Evolutionary conservation across 2,797 vertebrate genomes (phyloP).

Genomic region (Gambelia wislizenii): DNA sequence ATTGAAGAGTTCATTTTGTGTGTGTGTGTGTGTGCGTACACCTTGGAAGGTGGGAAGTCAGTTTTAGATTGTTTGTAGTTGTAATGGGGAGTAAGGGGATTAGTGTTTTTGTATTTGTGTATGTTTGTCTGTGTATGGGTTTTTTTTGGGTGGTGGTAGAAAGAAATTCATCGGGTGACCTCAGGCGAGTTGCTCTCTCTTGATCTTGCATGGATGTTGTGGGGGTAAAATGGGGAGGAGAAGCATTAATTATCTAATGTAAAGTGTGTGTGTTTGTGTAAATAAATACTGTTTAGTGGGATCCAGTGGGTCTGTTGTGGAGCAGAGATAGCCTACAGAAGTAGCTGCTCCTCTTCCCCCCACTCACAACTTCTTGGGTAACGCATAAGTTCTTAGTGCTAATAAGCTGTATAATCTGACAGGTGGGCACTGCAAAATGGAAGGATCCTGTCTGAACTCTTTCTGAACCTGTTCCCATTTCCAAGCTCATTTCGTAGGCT

Average conservation of each 20-base stretch:
- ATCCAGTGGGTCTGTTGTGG: not conserved
- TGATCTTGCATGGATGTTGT: not conserved
- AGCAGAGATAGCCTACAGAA: not conserved
- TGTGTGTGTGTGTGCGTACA: no score
- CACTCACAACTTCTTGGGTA: no score
- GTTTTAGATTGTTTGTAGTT: no score
- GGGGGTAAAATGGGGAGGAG: not conserved
- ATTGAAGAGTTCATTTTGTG: no score
- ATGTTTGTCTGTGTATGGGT: no score
- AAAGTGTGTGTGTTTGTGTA: no score
- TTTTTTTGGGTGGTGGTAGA: no score
- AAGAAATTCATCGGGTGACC: not conserved
- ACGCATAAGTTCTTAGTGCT: not conserved
- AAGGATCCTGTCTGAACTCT: not conserved
- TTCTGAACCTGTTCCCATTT: not conserved
- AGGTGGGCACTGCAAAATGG: not conserved
- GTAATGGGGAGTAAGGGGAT: no score
- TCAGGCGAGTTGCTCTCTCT: not conserved
- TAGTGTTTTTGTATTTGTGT: no score
- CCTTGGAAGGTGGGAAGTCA: no score
- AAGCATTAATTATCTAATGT: not conserved
- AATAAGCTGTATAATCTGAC: not conserved
- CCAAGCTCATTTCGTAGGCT: not conserved
- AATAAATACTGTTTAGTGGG: not conserved
- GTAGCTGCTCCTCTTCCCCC: not conserved